Base-by-base conservation (phyloP, 2,113 vertebrate species). In the Aramus guarauna region DNA sequence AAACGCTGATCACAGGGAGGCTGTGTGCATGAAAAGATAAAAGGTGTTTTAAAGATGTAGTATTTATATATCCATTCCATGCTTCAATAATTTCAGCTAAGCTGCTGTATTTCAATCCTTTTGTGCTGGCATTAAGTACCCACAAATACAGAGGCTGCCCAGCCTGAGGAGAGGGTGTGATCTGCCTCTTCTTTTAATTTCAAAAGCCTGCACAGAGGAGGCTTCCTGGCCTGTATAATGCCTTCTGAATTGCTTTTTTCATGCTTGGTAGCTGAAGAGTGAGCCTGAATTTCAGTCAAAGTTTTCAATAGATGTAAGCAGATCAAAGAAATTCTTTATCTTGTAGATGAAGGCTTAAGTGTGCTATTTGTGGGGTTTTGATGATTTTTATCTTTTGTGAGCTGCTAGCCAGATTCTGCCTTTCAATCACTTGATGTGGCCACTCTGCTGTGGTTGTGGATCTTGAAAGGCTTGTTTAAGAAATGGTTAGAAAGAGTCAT, bases 261-360 rank as follows among this genome's bases (percentile, higher is more conserved):
- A 17, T 75, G 27, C 53, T 64, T 1, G 20, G 36, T 13, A 52
- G 53, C 91, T 69, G 85, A 68, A 84, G 27, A 68, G 53, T 3
- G 3, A 32, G 37, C 23, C 66, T 60, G 53, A 37, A 58, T 83
- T 66, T 66, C 64, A 27, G 21, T 4, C n/a, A 30, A 50, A 50
- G 9, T 11, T 60, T 53, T 56, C 74, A 50, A 9, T 9, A 59
- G 62, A 11, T 15, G 34, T 72, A 32, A 64, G 30, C 41, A 52
- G 47, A 96, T 97, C 92, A 95, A 91, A 91, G 92, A 24, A 24
- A 15, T 22, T 26, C 69, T 78, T 91, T 26, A 16, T 68, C 64
- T 66, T 6, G 9, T 16, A 39, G 30, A 87, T 62, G 43, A 87
- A 91, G 60, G 72, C 85, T 86, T 16, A 21, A 43, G 80, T 74